A percentile compares a stretch with the other conserved stretches of the same genome.
phyloP scores from a whole-genome alignment of 2,888 invertebrate genomes.

The Nemurella pictetii region DNA sequence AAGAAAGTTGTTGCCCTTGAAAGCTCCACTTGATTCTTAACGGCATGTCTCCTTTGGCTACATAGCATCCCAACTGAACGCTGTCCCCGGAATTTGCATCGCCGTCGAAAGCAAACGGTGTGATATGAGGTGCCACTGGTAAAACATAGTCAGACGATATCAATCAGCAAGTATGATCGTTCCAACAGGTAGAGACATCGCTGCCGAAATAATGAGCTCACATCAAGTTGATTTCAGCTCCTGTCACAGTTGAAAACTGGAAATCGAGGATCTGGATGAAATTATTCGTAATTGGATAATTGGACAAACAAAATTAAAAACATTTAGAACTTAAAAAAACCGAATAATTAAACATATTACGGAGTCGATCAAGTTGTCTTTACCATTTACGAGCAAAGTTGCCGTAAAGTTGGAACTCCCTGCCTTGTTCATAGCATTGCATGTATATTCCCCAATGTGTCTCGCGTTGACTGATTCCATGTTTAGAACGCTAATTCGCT shows the following conservation, averaged over 20 bases:
- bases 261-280: background rate
- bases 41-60: conserved; percentile 48
- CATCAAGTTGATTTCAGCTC: too few species aligned
- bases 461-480: conserved; percentile 59
- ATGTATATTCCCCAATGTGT: conserved; percentile 63
- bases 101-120: conserved; percentile 47
- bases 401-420: conserved; percentile 57
- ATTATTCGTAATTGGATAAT: background rate
- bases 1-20: conserved; percentile 44
- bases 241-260: background rate
- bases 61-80: conserved; percentile 48
- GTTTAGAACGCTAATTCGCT: conserved; percentile 63
- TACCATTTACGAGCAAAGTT: conserved; percentile 61
- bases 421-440: conserved; percentile 59
- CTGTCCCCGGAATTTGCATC: conserved; percentile 50
- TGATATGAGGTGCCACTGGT: conserved; percentile 45
- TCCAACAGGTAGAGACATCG: background rate
- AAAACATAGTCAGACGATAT: background rate
- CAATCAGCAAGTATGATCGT: background rate
- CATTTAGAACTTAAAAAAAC: background rate
- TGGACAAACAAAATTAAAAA: conserved; percentile 15
- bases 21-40: conserved; percentile 46
- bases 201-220: too few species aligned
- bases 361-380: conserved; percentile 35
- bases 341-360: background rate